Percentiles rank a stretch among this genome's conserved stretches.
phyloP scores from a whole-genome alignment of 2,113 vertebrate genomes.

The Deroptyus accipitrinus region DNA sequence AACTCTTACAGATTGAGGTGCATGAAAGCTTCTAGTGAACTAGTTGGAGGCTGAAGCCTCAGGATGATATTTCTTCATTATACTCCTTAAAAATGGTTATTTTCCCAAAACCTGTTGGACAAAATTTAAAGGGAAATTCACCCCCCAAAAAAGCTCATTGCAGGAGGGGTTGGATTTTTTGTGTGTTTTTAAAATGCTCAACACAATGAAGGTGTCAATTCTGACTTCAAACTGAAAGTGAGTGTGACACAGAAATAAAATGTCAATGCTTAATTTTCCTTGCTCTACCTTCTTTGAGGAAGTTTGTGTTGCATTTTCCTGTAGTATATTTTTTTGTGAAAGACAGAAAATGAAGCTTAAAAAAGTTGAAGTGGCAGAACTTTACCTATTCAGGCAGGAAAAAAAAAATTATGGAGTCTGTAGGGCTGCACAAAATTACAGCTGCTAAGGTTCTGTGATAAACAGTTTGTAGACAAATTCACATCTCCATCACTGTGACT shows the following conservation, averaged over 20 bases:
- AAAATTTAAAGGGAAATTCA: not conserved
- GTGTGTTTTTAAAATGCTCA: not conserved
- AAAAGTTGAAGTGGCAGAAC: not conserved
- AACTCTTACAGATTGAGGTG: not conserved
- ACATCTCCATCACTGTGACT: not conserved
- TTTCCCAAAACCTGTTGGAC: not conserved
- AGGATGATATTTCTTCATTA: not conserved
- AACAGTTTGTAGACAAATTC: not conserved
- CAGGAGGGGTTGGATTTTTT: not conserved
- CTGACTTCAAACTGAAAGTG: not conserved
- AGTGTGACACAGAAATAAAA: not conserved
- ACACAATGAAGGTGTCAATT: not conserved
- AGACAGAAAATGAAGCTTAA: not conserved
- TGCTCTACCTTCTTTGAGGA: not conserved
- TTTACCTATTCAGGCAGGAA: not conserved
- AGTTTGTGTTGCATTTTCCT: not conserved
- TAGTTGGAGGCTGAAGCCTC: not conserved
- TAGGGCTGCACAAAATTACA: not conserved
- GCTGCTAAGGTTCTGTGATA: not conserved
- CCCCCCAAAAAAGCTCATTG: rapidly evolving
- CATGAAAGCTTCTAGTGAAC: not conserved
- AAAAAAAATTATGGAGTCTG: not conserved
- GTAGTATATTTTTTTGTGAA: not conserved
- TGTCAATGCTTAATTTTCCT: not conserved
- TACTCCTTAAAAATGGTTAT: not conserved